Percentiles rank a stretch among this genome's conserved stretches.
Evolutionary conservation across 2,888 invertebrate genomes (phyloP).

Genomic region (Spialia ferax): DNA sequence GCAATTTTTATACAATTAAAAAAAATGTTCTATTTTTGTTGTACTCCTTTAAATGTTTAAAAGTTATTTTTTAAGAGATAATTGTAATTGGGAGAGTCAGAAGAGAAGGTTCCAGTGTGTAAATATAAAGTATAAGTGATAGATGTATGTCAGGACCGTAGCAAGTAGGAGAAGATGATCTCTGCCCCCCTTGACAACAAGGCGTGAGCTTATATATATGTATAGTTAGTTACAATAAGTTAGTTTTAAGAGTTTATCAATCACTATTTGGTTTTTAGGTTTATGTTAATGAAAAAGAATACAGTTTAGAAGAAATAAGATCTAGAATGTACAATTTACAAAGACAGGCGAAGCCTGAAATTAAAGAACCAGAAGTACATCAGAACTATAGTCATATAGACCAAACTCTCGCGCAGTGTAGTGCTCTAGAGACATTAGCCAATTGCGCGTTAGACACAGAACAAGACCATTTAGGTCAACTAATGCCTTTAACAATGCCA

Average conservation of each 20-base stretch:
- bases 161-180: too few species aligned
- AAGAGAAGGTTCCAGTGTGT: too few species aligned
- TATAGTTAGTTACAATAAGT: too few species aligned
- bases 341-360: slow-evolving; percentile 66
- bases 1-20: too few species aligned
- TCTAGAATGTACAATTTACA: slow-evolving; percentile 85
- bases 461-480: slow-evolving; percentile 77
- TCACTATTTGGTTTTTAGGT: slow-evolving; percentile 60
- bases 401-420: slow-evolving; percentile 79
- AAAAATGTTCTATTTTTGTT: too few species aligned
- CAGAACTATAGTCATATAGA: slow-evolving; percentile 70
- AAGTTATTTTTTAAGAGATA: too few species aligned
- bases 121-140: too few species aligned
- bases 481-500: slow-evolving; percentile 78
- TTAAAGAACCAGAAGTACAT: slow-evolving; percentile 56
- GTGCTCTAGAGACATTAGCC: slow-evolving; percentile 80
- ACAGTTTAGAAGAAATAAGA: slow-evolving; percentile 92
- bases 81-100: too few species aligned
- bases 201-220: too few species aligned
- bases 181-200: too few species aligned
- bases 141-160: too few species aligned
- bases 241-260: background rate
- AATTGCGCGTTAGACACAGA: slow-evolving; percentile 80
- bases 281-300: slow-evolving; percentile 87
- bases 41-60: too few species aligned